Evolutionary conservation across 1,140 invertebrate species (phyloP).

Genomic region (Leptonema lineaticorne): DNA sequence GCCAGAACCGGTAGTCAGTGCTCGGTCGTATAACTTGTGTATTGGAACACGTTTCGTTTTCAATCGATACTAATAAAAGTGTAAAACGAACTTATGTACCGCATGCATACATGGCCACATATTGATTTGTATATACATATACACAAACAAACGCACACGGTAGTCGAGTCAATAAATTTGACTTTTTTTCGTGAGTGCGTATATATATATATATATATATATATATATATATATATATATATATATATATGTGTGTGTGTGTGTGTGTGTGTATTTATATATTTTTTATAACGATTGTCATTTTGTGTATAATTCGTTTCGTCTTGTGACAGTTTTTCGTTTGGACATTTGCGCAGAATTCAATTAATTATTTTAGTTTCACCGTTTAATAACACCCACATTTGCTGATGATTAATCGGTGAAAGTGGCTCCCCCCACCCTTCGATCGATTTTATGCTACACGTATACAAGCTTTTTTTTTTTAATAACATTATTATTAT

Average conservation of each 20-base stretch:
- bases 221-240: too few relatives aligned
- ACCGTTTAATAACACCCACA: conserved; percentile 4
- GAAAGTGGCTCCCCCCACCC: not conserved
- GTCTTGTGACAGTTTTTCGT: not conserved
- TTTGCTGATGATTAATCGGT: not conserved
- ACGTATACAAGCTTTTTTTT: not conserved
- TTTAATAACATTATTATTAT: not conserved
- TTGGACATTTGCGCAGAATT: not conserved
- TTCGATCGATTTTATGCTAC: not conserved
- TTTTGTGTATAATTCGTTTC: not conserved
- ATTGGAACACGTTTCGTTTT: conserved; percentile 18
- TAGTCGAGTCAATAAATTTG: conserved; percentile 2
- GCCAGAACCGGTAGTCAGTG: conserved; percentile 8
- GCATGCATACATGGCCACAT: too few relatives aligned
- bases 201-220: too few relatives aligned
- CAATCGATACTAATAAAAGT: conserved; percentile 19
- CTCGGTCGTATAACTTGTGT: conserved; percentile 6
- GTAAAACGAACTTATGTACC: conserved; percentile 2
- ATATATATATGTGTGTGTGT: too few relatives aligned
- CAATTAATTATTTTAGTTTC: not conserved
- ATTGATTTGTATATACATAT: too few relatives aligned
- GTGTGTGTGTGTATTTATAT: too few relatives aligned
- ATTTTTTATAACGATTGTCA: not conserved
- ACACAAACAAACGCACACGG: too few relatives aligned
- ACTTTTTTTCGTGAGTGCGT: not conserved